Conservation (phyloP, 2,888 invertebrate species). For the Phalera bucephala region DNA sequence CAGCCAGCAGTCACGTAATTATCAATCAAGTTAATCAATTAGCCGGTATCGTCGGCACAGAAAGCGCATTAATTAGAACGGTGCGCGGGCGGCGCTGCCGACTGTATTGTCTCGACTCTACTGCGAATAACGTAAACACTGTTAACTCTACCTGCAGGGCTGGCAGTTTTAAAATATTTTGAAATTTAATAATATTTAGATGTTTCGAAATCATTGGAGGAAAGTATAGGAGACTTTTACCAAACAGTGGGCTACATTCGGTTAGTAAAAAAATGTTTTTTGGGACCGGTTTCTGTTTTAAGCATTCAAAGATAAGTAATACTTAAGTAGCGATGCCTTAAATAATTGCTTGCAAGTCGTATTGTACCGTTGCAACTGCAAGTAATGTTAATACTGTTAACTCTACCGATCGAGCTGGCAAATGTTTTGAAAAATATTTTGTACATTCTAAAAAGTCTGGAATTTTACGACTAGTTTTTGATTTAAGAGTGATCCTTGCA, state of each 20-base stretch:
- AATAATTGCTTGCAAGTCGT: slow-evolving; percentile 72
- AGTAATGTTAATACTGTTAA: slow-evolving; percentile 75
- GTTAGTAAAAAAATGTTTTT: too few relatives aligned
- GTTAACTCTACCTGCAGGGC: slow-evolving; percentile 61
- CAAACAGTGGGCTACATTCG: too few relatives aligned
- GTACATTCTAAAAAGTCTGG: too few relatives aligned
- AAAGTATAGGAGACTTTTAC: too few relatives aligned
- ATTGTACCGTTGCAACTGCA: slow-evolving; percentile 46
- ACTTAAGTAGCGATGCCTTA: too few relatives aligned
- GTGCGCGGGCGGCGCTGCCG: slow-evolving; percentile 54
- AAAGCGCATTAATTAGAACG: slow-evolving; percentile 64
- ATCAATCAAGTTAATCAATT: slow-evolving; percentile 33
- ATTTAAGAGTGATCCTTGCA: too few relatives aligned
- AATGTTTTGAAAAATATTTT: slow-evolving; percentile 2
- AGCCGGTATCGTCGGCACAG: slow-evolving; percentile 35
- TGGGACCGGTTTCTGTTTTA: too few relatives aligned
- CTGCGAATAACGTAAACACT: slow-evolving; percentile 68
- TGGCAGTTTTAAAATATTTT: slow-evolving; percentile 26
- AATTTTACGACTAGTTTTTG: too few relatives aligned
- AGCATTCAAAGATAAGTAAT: too few relatives aligned
- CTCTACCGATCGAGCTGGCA: slow-evolving; percentile 51
- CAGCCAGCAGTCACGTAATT: slow-evolving; percentile 15
- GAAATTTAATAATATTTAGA: neutral
- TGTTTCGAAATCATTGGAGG: neutral
- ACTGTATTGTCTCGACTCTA: slow-evolving; percentile 58